A percentile compares a stretch with the other conserved stretches of the same genome.
Evolutionary conservation across 2,888 invertebrate species (phyloP).

Genomic region (Pollenia griseotomentosa): DNA sequence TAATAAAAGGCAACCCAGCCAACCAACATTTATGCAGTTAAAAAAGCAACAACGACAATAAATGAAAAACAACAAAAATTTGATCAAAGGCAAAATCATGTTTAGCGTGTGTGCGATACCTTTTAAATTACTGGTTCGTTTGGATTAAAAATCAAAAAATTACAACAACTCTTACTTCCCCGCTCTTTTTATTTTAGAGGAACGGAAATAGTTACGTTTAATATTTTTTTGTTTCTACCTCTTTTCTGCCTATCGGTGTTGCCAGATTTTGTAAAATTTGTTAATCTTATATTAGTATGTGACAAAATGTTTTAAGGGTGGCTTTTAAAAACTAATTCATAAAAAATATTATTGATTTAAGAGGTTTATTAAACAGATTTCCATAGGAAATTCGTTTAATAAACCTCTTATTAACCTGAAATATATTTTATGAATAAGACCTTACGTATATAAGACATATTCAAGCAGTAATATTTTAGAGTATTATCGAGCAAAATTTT

Average conservation of each 20-base stretch:
- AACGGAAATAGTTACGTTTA: constrained; percentile 29
- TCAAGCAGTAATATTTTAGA: no score
- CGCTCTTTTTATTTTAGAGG: background rate
- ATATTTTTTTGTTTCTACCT: background rate
- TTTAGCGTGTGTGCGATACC: constrained; percentile 24
- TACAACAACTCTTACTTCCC: background rate
- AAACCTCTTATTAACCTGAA: no score
- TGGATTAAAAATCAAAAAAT: constrained; percentile 11
- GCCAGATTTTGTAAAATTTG: background rate
- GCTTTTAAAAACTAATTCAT: no score
- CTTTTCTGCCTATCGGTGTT: background rate
- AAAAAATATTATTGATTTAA: no score
- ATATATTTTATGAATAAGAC: no score
- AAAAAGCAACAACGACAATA: constrained; percentile 8
- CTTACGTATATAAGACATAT: no score
- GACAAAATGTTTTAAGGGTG: no score
- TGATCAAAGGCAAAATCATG: constrained; percentile 37
- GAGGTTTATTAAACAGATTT: no score
- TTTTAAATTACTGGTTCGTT: constrained; percentile 32
- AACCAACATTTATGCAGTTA: constrained; percentile 15
- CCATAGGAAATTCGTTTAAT: no score
- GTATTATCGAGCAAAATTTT: no score
- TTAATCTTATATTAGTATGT: no score
- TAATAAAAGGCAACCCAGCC: constrained; percentile 27
- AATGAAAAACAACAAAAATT: constrained; percentile 1